phyloP scores from a whole-genome alignment of 2,113 vertebrate genomes.

The Poecile atricapillus region DNA sequence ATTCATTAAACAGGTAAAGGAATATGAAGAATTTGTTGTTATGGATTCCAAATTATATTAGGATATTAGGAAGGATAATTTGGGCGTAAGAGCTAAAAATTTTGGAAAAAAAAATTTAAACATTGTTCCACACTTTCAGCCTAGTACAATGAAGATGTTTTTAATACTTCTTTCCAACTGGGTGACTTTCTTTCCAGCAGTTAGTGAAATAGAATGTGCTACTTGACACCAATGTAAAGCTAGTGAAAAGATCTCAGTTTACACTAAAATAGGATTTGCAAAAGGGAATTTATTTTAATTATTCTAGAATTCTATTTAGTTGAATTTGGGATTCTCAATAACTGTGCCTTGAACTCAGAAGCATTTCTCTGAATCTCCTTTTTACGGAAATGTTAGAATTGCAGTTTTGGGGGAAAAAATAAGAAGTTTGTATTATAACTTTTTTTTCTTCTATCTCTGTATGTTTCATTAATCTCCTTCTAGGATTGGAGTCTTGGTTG shows the following conservation, averaged over 20 bases:
- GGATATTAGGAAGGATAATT: not conserved
- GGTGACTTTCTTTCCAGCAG: not conserved
- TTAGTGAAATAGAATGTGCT: not conserved
- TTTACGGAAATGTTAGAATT: not conserved
- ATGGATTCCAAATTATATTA: not conserved
- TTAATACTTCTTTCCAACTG: not conserved
- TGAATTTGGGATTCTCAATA: not conserved
- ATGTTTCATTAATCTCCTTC: not conserved
- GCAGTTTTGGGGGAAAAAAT: not conserved
- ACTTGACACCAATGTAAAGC: not conserved
- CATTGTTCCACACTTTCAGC: not conserved
- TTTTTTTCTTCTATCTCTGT: not conserved
- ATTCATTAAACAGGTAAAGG: conserved; percentile 1
- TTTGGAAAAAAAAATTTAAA: not conserved
- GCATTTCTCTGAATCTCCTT: not conserved
- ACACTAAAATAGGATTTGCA: not conserved
- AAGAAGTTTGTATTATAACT: not conserved
- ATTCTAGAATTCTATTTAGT: not conserved
- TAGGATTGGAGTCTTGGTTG: not conserved
- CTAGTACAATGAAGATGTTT: not conserved
- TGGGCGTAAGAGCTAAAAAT: not conserved
- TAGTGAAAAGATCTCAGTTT: not conserved
- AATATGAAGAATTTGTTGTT: not conserved
- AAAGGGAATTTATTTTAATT: not conserved
- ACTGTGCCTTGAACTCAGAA: not conserved